Conservation (phyloP, 2,888 invertebrate genomes). For the Melolontha melolontha region DNA sequence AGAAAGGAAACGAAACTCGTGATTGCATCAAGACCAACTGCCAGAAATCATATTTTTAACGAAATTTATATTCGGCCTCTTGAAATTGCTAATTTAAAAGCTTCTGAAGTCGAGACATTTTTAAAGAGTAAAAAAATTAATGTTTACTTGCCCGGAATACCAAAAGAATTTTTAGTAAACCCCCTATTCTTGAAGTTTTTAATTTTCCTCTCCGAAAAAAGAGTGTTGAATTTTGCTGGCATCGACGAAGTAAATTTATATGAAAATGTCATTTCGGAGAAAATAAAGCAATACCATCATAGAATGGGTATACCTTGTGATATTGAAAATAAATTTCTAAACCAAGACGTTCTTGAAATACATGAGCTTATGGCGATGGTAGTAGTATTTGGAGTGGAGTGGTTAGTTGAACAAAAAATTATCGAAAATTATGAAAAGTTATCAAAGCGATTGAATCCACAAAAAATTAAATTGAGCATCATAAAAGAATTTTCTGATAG, state of each 20-base stretch:
- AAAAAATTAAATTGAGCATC: background rate
- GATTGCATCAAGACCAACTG: constrained; percentile 12
- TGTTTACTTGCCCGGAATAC: background rate
- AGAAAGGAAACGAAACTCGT: background rate
- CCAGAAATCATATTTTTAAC: background rate
- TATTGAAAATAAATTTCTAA: background rate
- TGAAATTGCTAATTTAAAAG: background rate
- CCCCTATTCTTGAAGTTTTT: constrained; percentile 15
- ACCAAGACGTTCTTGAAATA: constrained; percentile 1
- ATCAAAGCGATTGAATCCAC: background rate
- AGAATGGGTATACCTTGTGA: background rate
- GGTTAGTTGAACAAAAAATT: background rate
- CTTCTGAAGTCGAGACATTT: background rate
- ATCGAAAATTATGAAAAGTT: constrained; percentile 24
- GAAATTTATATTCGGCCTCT: constrained; percentile 7
- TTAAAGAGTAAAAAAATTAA: background rate
- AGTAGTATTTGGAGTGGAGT: constrained; percentile 6
- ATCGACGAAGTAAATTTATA: background rate
- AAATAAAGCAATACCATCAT: background rate
- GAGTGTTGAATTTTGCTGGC: background rate
- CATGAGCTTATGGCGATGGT: constrained; percentile 13
- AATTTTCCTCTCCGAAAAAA: background rate
- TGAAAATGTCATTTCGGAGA: constrained; percentile 6
- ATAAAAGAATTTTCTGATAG: background rate
- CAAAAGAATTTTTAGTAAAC: constrained; percentile 6